Base-by-base conservation (phyloP, 1,140 invertebrate genomes). In the Armadillidium nasatum region DNA sequence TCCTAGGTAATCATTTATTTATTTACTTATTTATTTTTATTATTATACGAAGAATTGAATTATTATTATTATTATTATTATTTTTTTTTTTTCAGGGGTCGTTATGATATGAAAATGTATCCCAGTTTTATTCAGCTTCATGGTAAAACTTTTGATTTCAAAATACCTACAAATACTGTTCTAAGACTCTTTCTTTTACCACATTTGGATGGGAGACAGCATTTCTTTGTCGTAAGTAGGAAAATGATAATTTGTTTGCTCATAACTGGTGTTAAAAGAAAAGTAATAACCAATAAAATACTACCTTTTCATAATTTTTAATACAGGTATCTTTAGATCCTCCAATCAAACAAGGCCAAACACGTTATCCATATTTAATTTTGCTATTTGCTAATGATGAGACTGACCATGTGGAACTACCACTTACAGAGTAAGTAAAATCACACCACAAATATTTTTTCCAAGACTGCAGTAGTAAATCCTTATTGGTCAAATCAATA, bases 61-160 rank as follows among this genome's bases (percentile, higher is more conserved):
- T 33, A 33, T n/a, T n/a, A n/a, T n/a, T n/a, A n/a, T n/a, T n/a
- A n/a, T n/a, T n/a, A n/a, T n/a, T n/a, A n/a, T n/a, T n/a, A n/a
- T n/a, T n/a, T n/a, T 33, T 7, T 70, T 22, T 67, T 11, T 76
- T 76, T 15, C 79, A 80, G 79, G 87, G 98, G 98, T 90, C 95
- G 98, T 79, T 99, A 99, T 84, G 98, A 99, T 84, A 97, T 99
- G 85, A 99, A 99, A 87, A 91, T 99, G 67, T 99, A 97, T 84
- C 92, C 94, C 75, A 91, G 94, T 2, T 99, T 99, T 85, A 93
- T 99, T 83, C 97, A 99, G 87, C 90, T 99, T 73, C 98, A 99
- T 84, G 98, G 98, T 86, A 99, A 99, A 89, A 99, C 98, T 0
- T 99, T 98, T 85, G 97, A 99, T 87, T 99, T 99, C 86, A 99